phyloP scores from a whole-genome alignment of 2,888 invertebrate species.

The Hemicrepidius hirtus region DNA sequence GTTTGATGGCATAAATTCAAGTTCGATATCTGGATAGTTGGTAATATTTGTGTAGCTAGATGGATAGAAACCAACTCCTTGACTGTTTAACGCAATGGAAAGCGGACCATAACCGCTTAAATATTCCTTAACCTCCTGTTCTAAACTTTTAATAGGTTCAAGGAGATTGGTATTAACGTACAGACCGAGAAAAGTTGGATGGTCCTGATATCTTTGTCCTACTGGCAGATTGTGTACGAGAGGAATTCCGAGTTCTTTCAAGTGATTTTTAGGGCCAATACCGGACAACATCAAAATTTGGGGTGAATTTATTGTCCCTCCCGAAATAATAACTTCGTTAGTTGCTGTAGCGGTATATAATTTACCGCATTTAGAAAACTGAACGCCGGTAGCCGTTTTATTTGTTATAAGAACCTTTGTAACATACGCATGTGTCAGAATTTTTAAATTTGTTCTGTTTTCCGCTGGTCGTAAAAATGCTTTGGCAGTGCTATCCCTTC shows the following conservation, averaged over 20 bases:
- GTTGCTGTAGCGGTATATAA: conserved; percentile 73
- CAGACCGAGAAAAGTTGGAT: conserved; percentile 81
- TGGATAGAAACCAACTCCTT: conserved; percentile 55
- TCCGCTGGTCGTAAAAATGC: conserved; percentile 76
- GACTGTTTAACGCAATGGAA: conserved; percentile 56
- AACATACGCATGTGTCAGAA: conserved; percentile 74
- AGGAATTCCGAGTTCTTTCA: conserved; percentile 55
- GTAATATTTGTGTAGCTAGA: conserved; percentile 54
- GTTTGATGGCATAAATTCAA: conserved; percentile 73
- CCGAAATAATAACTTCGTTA: conserved; percentile 83
- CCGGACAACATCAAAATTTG: conserved; percentile 64
- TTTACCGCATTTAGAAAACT: conserved; percentile 72
- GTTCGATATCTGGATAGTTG: conserved; percentile 60
- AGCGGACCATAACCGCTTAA: conserved; percentile 56
- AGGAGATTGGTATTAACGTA: conserved; percentile 72
- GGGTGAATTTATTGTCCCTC: conserved; percentile 82
- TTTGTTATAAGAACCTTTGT: conserved; percentile 75
- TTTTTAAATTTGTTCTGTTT: conserved; percentile 74
- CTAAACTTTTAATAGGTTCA: conserved; percentile 31
- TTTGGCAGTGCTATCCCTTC: conserved; percentile 76
- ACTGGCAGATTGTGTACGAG: conserved; percentile 58
- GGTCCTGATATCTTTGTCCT: conserved; percentile 75
- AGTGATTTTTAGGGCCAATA: conserved; percentile 59
- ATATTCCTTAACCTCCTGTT: conserved; percentile 52
- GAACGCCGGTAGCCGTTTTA: conserved; percentile 75